phyloP scores from a whole-genome alignment of 2,113 vertebrate genomes.

The Sinocyclocheilus anshuiensis region DNA sequence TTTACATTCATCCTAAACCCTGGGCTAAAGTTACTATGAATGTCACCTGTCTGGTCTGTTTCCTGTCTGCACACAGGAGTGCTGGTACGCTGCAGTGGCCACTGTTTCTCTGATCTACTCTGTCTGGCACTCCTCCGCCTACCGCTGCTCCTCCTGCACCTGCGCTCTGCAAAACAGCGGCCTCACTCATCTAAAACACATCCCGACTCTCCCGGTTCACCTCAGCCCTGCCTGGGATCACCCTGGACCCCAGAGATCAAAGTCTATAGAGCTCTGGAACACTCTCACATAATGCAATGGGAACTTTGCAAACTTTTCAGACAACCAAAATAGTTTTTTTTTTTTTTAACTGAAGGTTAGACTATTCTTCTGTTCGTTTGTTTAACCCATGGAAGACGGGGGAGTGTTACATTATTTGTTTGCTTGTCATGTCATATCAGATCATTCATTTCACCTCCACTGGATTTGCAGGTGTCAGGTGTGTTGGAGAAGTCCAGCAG shows the following conservation, averaged over 20 bases:
- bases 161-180: constrained; percentile 58
- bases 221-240: neutral
- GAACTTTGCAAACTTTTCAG: neutral
- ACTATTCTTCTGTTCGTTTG: neutral
- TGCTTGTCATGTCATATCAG: neutral
- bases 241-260: neutral
- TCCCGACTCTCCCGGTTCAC: constrained; percentile 7
- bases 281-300: neutral
- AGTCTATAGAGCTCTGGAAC: neutral
- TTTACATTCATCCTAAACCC: neutral
- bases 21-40: neutral
- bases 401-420: neutral
- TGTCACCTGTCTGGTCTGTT: constrained; percentile 38
- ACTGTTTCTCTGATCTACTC: constrained; percentile 54
- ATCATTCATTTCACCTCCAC: constrained; percentile 76
- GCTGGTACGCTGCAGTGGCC: constrained; percentile 46
- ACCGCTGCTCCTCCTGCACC: constrained; percentile 54
- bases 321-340: neutral
- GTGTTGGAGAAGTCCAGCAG: constrained; percentile 96
- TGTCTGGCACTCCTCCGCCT: constrained; percentile 57
- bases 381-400: neutral
- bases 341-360: neutral
- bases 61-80: constrained; percentile 36
- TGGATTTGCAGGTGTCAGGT: constrained; percentile 82
- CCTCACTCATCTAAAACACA: constrained; percentile 26